Percentiles rank a stretch among this genome's conserved stretches.
phyloP scores from a whole-genome alignment of 2,113 vertebrate species.

The Xiphophorus couchianus region DNA sequence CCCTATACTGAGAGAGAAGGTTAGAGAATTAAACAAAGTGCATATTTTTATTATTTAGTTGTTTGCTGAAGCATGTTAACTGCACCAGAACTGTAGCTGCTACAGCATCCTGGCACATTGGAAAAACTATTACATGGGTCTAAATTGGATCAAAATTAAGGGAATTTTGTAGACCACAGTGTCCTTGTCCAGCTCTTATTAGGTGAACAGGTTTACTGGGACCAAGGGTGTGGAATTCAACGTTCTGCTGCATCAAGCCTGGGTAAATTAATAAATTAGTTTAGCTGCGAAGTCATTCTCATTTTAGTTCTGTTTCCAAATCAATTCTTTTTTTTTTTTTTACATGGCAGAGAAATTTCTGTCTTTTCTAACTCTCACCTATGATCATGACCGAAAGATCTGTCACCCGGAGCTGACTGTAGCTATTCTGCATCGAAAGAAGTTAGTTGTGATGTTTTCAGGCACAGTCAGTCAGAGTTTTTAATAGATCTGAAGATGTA shows the following conservation, averaged over 20 bases:
- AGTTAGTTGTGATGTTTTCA: no score
- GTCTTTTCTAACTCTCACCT: no score
- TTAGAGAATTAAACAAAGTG: not conserved
- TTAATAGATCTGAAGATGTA: no score
- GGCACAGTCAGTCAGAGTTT: no score
- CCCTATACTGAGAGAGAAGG: not conserved
- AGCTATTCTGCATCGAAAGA: no score
- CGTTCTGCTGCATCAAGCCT: not conserved
- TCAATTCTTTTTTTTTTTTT: not conserved
- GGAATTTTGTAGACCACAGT: no score
- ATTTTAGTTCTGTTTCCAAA: not conserved
- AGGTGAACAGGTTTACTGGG: not conserved
- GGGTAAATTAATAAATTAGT: not conserved
- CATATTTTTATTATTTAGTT: conserved; percentile 1
- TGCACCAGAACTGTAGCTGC: no score
- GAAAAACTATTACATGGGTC: not conserved
- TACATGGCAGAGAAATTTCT: not conserved
- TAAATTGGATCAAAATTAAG: no score
- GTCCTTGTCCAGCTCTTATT: not conserved
- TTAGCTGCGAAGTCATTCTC: not conserved
- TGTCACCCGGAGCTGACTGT: no score
- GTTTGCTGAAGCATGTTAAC: conserved; percentile 1
- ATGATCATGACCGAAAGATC: no score
- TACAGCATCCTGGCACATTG: not conserved
- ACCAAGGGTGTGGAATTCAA: not conserved